Evolutionary conservation across 1,140 invertebrate genomes (phyloP).

Genomic region (Listronotus oregonensis): DNA sequence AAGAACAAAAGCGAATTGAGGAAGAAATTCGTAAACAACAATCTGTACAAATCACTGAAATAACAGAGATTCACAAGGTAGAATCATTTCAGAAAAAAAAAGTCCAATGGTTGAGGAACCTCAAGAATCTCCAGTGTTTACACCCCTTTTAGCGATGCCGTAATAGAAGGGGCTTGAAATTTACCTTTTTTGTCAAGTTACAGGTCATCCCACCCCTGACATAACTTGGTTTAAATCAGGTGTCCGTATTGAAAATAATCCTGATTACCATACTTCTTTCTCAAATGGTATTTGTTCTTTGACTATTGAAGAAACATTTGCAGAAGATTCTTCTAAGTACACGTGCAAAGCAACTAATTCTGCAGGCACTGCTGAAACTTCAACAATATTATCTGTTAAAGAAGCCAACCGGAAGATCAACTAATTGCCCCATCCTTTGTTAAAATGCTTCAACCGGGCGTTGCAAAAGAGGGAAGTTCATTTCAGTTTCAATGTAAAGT

Average conservation of each 20-base stretch:
- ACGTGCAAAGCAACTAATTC: slow-evolving; percentile 73
- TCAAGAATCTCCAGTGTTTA: slow-evolving; percentile 63
- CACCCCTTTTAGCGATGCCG: slow-evolving; percentile 69
- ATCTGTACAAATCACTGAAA: slow-evolving; percentile 41
- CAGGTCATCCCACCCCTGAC: slow-evolving; percentile 80
- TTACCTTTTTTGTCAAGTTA: slow-evolving; percentile 55
- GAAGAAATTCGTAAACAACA: slow-evolving; percentile 39
- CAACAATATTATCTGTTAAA: slow-evolving; percentile 76
- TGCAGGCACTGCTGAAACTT: slow-evolving; percentile 72
- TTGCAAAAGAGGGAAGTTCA: slow-evolving; percentile 67
- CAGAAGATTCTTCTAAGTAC: slow-evolving; percentile 81
- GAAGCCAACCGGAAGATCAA: slow-evolving; percentile 70
- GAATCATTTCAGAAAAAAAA: slow-evolving; percentile 36
- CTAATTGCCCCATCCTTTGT: slow-evolving; percentile 68
- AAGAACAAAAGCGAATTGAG: slow-evolving; percentile 26
- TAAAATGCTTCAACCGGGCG: slow-evolving; percentile 65
- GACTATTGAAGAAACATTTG: slow-evolving; percentile 72
- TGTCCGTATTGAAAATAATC: slow-evolving; percentile 61
- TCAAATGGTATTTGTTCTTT: slow-evolving; percentile 77
- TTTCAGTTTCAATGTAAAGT: slow-evolving; percentile 75
- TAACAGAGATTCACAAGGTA: slow-evolving; percentile 39
- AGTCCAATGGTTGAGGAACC: slow-evolving; percentile 42
- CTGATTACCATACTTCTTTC: slow-evolving; percentile 63
- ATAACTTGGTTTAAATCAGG: slow-evolving; percentile 77
- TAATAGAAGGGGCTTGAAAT: slow-evolving; percentile 66